A percentile compares a stretch with the other conserved stretches of the same genome.
Conservation (phyloP, 2,797 vertebrate species). For the Naso thynnoides region DNA sequence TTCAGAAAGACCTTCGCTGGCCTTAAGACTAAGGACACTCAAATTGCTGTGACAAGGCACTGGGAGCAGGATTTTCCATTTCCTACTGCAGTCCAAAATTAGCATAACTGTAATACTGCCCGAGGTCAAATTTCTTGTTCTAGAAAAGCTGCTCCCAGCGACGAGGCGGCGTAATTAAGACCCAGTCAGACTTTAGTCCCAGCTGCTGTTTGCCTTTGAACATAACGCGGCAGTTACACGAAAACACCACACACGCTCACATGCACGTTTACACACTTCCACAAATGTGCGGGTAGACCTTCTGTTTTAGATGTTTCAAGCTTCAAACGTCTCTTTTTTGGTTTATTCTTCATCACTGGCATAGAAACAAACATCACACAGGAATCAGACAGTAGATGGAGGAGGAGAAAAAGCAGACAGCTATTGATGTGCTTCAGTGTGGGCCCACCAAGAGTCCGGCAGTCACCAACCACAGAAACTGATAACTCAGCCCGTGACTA, state of each 20-base stretch:
- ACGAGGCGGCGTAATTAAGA: slow-evolving; percentile 67
- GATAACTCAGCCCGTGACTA: slow-evolving; percentile 56
- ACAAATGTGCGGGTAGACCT: slow-evolving; percentile 1
- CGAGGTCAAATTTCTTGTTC: slow-evolving; percentile 69
- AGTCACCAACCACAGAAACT: slow-evolving; percentile 42
- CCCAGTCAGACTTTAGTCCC: slow-evolving; percentile 46
- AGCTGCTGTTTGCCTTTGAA: slow-evolving; percentile 61
- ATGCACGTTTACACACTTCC: slow-evolving; percentile 21
- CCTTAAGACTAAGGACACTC: slow-evolving; percentile 49
- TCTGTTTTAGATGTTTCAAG: slow-evolving; percentile 1
- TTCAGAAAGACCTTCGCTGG: slow-evolving; percentile 45
- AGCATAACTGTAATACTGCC: slow-evolving; percentile 74
- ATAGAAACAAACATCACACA: slow-evolving; percentile 12
- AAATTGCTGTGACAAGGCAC: slow-evolving; percentile 64
- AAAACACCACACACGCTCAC: slow-evolving; percentile 23
- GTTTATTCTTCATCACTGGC: slow-evolving; percentile 14
- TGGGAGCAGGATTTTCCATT: slow-evolving; percentile 62
- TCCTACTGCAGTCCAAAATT: slow-evolving; percentile 65
- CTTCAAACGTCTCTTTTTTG: background rate
- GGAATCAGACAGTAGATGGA: slow-evolving; percentile 20
- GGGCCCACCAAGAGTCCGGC: slow-evolving; percentile 25
- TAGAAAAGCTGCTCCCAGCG: slow-evolving; percentile 68
- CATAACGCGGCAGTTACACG: slow-evolving; percentile 29
- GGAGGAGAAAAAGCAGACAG: slow-evolving; percentile 22
- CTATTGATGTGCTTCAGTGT: slow-evolving; percentile 38